Evolutionary conservation across 2,797 vertebrate species (phyloP).

Genomic region (Pseudochirops cupreus): DNA sequence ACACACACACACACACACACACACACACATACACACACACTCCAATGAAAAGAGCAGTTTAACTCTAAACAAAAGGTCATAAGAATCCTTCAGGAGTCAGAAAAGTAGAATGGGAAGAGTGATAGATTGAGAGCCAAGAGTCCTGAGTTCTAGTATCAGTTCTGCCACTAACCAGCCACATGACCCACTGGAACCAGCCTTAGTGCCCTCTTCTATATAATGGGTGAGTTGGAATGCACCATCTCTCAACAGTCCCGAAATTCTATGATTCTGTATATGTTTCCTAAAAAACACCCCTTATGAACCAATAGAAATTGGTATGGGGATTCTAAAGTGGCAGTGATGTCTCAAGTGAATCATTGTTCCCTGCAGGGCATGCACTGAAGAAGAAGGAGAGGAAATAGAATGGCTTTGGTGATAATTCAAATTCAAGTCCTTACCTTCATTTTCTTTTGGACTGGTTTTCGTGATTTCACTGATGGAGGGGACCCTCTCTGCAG

Average conservation of each 20-base stretch:
- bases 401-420: background rate
- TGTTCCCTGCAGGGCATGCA: constrained; percentile 1
- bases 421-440: constrained; percentile 33
- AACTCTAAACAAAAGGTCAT: background rate
- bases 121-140: too few species aligned
- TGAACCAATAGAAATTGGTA: background rate
- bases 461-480: background rate
- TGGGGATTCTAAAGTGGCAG: constrained; percentile 67
- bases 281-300: background rate
- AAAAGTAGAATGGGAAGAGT: background rate
- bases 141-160: background rate
- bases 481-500: background rate
- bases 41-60: background rate
- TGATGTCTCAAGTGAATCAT: constrained; percentile 29
- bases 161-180: background rate
- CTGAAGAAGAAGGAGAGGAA: constrained; percentile 27
- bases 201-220: background rate
- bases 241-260: background rate
- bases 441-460: constrained; percentile 14
- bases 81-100: background rate
- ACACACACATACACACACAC: too few species aligned
- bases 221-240: background rate
- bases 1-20: too few species aligned
- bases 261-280: background rate
- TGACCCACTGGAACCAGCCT: background rate